Percentiles rank a stretch among this genome's conserved stretches.
Evolutionary conservation across 1,140 invertebrate genomes (phyloP).

Genomic region (Ceratosolen fusciceps): DNA sequence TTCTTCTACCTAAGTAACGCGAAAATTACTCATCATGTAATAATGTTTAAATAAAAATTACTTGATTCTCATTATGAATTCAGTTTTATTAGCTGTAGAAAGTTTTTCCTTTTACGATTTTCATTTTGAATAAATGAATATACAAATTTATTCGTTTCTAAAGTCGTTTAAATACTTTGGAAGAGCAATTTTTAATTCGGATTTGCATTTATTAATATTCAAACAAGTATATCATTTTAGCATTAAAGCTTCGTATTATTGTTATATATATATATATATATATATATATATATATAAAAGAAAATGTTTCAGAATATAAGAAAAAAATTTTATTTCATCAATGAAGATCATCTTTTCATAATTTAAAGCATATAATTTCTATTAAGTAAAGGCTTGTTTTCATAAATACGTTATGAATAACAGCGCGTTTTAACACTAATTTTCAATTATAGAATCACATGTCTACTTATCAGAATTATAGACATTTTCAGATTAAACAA

Average conservation of each 20-base stretch:
- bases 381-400: neutral
- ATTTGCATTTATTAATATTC: neutral
- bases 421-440: no score
- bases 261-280: no score
- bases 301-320: no score
- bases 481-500: neutral
- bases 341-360: neutral
- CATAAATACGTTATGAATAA: no score
- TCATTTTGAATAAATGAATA: neutral
- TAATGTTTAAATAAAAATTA: slow-evolving; percentile 31
- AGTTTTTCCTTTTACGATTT: neutral
- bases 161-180: neutral
- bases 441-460: no score
- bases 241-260: no score
- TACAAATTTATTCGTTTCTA: neutral
- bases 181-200: neutral
- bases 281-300: no score
- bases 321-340: no score
- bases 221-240: neutral
- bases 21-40: slow-evolving; percentile 34
- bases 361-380: no score
- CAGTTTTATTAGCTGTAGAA: neutral
- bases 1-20: slow-evolving; percentile 2
- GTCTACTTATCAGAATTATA: neutral
- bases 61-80: neutral